Conservation (phyloP, 1,140 invertebrate species). For the Pseudobourletiella spinata region DNA sequence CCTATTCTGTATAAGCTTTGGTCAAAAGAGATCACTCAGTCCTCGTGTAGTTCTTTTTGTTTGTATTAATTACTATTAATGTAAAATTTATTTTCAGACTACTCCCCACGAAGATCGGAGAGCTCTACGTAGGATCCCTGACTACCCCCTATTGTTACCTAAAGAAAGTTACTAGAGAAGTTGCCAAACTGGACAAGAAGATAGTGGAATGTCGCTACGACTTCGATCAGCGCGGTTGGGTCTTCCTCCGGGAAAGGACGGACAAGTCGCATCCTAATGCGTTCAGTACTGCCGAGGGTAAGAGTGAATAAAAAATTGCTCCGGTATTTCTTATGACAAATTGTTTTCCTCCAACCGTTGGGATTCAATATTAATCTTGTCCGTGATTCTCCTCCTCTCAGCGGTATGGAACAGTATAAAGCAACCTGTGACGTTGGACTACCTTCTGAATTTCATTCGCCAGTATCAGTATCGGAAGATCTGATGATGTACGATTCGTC, state of each 20-base stretch:
- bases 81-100: slow-evolving; percentile 56
- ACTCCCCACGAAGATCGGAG: slow-evolving; percentile 60
- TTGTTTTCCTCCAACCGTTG: background rate
- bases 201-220: slow-evolving; percentile 88
- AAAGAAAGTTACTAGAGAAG: slow-evolving; percentile 58
- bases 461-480: slow-evolving; percentile 41
- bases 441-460: slow-evolving; percentile 63
- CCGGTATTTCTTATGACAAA: background rate
- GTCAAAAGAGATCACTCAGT: too few relatives aligned
- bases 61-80: too few relatives aligned
- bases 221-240: slow-evolving; percentile 60
- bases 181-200: slow-evolving; percentile 77
- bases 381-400: slow-evolving; percentile 19
- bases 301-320: too few relatives aligned
- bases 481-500: too few relatives aligned
- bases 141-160: slow-evolving; percentile 60
- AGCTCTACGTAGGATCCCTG: slow-evolving; percentile 67
- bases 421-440: slow-evolving; percentile 71
- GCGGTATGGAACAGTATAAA: slow-evolving; percentile 51
- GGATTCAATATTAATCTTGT: background rate
- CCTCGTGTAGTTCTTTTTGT: too few relatives aligned
- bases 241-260: slow-evolving; percentile 89
- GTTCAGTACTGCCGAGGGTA: slow-evolving; percentile 67
- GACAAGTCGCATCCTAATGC: slow-evolving; percentile 97
- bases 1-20: too few relatives aligned